A percentile compares a stretch with the other conserved stretches of the same genome.
Conservation (phyloP, 2,797 vertebrate species). For the Hemibagrus guttatus region DNA sequence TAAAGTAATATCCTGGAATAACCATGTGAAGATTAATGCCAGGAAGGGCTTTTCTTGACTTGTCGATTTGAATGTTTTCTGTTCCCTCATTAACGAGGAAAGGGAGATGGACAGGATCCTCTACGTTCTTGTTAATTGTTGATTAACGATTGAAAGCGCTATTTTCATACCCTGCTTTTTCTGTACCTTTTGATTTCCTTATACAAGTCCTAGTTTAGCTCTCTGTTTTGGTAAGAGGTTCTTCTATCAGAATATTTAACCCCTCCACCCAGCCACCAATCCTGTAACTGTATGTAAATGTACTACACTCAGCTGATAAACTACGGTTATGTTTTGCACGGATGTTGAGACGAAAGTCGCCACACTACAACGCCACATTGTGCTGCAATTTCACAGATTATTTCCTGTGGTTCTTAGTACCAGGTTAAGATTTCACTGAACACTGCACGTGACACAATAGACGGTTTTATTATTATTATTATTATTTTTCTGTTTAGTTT, state of each 20-base stretch:
- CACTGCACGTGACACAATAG: slow-evolving; percentile 40
- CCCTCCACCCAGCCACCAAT: slow-evolving; percentile 44
- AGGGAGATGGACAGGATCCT: slow-evolving; percentile 85
- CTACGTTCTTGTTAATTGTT: slow-evolving; percentile 79
- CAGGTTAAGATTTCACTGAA: slow-evolving; percentile 39
- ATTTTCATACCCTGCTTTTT: slow-evolving; percentile 94
- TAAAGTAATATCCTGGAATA: slow-evolving; percentile 75
- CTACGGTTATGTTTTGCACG: slow-evolving; percentile 74
- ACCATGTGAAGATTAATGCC: slow-evolving; percentile 79
- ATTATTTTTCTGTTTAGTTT: too few species aligned
- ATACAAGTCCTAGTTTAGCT: slow-evolving; percentile 85
- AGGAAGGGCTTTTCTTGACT: slow-evolving; percentile 70
- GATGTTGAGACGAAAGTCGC: slow-evolving; percentile 53
- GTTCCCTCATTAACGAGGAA: slow-evolving; percentile 77
- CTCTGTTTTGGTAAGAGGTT: slow-evolving; percentile 78
- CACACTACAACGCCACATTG: slow-evolving; percentile 46
- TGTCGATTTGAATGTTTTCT: slow-evolving; percentile 73
- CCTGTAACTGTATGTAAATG: slow-evolving; percentile 64
- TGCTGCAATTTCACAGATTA: slow-evolving; percentile 44
- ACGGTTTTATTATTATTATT: slow-evolving; percentile 32
- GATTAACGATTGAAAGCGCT: slow-evolving; percentile 86
- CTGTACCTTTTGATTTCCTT: slow-evolving; percentile 85
- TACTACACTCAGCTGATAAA: slow-evolving; percentile 70
- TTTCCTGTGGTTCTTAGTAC: slow-evolving; percentile 45
- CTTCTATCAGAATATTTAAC: slow-evolving; percentile 79